Percentiles rank a stretch among this genome's conserved stretches.
Evolutionary conservation across 92 coral and sea anemone genomes (phyloP).

Genomic region (Chrysogorgia sp.): DNA sequence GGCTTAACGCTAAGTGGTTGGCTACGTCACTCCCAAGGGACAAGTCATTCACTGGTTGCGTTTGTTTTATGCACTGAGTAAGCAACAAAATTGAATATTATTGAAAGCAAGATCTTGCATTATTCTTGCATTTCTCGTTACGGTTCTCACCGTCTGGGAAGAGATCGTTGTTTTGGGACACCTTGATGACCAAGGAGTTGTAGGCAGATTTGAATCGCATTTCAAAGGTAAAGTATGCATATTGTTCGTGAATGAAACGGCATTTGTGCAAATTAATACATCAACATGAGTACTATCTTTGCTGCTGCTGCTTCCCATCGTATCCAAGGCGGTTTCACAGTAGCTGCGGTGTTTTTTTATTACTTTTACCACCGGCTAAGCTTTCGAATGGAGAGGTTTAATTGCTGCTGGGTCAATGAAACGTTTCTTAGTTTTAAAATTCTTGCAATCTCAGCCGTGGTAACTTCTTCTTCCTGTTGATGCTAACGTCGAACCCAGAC

Average conservation of each 20-base stretch:
- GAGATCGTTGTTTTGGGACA: neutral
- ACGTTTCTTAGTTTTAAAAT: neutral
- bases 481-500: neutral
- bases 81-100: constrained; percentile 22
- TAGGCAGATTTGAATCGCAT: constrained; percentile 1
- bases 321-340: neutral
- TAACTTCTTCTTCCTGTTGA: constrained; percentile 42
- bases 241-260: constrained; percentile 25
- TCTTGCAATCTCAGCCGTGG: constrained; percentile 31
- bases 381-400: constrained; percentile 17
- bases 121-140: neutral
- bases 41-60: constrained; percentile 43
- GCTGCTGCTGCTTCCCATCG: neutral
- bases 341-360: neutral
- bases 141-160: neutral
- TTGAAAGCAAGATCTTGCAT: constrained; percentile 24
- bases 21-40: constrained; percentile 38
- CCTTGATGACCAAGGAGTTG: neutral
- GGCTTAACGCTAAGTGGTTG: constrained; percentile 21
- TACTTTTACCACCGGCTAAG: neutral
- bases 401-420: neutral
- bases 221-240: constrained; percentile 29
- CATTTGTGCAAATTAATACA: constrained; percentile 39
- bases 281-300: neutral
- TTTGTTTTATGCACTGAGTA: constrained; percentile 45